Conservation (phyloP, 2,797 vertebrate species). For the Tokudaia muenninki region DNA sequence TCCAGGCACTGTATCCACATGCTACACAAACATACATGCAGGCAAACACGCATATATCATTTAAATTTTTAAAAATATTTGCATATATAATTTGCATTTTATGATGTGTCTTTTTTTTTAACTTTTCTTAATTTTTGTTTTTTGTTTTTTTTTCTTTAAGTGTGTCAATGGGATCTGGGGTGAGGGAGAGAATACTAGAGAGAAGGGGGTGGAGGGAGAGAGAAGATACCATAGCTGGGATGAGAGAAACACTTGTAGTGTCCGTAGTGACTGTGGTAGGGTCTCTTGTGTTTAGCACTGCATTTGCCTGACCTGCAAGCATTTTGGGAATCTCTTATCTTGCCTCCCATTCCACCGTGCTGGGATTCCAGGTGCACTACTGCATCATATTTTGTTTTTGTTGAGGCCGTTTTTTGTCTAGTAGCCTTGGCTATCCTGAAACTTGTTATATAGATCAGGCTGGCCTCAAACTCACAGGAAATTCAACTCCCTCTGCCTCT, state of each 20-base stretch:
- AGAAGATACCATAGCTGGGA: neutral
- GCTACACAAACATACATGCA: neutral
- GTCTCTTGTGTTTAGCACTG: neutral
- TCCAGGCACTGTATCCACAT: neutral
- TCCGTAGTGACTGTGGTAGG: neutral
- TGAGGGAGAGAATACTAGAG: neutral
- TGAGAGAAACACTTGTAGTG: neutral
- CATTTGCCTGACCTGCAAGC: neutral
- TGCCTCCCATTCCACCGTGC: neutral
- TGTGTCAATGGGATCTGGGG: neutral
- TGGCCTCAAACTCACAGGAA: neutral
- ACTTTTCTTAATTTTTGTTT: neutral
- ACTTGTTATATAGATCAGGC: neutral
- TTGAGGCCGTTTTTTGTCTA: neutral
- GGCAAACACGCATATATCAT: neutral
- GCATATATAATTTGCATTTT: neutral
- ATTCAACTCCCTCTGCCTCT: neutral
- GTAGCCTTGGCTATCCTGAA: neutral
- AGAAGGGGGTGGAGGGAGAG: neutral
- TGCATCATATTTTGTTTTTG: neutral
- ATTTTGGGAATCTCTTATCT: neutral
- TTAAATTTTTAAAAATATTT: neutral
- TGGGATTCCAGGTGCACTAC: neutral
- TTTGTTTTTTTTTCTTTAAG: neutral
- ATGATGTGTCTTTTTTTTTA: neutral